These are phyloP conservation scores for Chondrosia reniformis DNA, from an alignment of 37 sponge, comb jelly and placozoan genomes.

Conservation along the genomic window DNA sequence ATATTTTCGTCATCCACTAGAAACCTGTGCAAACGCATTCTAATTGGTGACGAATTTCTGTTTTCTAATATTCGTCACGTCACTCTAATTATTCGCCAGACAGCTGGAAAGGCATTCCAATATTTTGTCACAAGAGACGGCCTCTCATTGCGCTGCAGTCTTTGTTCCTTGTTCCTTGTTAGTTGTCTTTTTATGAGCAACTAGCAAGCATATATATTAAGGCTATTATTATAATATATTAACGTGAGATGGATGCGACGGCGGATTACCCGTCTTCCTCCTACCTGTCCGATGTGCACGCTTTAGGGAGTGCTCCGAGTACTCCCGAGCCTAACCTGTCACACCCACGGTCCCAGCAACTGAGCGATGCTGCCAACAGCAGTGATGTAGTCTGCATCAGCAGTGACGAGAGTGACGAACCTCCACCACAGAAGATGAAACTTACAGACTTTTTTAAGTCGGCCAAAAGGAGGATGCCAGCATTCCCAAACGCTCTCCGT, in stretches of 20 bases:
- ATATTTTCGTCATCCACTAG: no score
- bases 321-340: slow-evolving; percentile 1
- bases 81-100: no score
- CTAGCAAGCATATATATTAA: not conserved
- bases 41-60: not conserved
- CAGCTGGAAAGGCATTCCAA: not conserved
- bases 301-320: not conserved
- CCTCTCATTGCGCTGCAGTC: not conserved
- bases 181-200: not conserved
- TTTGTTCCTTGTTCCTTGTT: not conserved
- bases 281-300: not conserved
- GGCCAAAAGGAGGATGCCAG: not conserved
- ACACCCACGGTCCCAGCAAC: not conserved
- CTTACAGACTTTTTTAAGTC: not conserved
- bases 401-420: not conserved
- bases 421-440: not conserved
- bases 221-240: not conserved
- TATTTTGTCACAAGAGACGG: not conserved
- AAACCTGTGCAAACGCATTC: no score
- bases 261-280: not conserved
- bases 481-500: not conserved
- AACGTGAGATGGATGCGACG: not conserved
- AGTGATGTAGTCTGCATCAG: not conserved
- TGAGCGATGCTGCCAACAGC: slow-evolving; percentile 1
- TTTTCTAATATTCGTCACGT: not conserved